phyloP scores from a whole-genome alignment of 1,140 invertebrate species.

The Caenorhabditis remanei region DNA sequence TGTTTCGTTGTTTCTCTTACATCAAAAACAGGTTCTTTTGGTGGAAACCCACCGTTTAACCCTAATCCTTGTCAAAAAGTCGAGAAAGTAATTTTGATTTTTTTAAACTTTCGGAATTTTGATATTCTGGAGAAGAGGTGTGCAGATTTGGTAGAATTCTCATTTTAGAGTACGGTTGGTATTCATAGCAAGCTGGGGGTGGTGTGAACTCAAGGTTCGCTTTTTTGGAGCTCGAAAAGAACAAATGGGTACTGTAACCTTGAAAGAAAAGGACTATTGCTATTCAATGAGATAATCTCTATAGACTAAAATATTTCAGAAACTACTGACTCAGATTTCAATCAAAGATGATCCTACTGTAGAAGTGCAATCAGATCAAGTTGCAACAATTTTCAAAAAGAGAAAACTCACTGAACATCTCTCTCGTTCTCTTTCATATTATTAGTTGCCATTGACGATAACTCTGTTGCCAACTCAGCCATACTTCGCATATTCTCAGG shows the following conservation, averaged over 20 bases:
- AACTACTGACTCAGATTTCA: too few relatives aligned
- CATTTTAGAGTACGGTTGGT: too few relatives aligned
- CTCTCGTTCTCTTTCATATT: constrained; percentile 59
- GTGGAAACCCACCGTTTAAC: not conserved
- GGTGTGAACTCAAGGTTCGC: too few relatives aligned
- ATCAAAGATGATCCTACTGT: too few relatives aligned
- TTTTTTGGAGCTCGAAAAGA: too few relatives aligned
- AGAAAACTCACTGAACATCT: constrained; percentile 51
- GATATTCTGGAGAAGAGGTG: not conserved
- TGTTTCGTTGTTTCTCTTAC: not conserved
- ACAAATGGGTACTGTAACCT: too few relatives aligned
- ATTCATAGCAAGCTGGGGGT: too few relatives aligned
- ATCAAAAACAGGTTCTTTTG: not conserved
- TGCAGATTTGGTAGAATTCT: too few relatives aligned
- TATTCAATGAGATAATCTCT: too few relatives aligned
- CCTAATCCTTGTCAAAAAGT: not conserved
- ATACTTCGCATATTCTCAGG: constrained; percentile 59
- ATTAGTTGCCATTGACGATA: constrained; percentile 48
- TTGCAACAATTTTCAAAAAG: not conserved
- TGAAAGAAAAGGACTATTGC: too few relatives aligned
- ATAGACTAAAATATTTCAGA: too few relatives aligned
- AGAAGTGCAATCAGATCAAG: not conserved
- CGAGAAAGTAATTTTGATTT: not conserved
- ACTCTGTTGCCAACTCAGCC: constrained; percentile 57
- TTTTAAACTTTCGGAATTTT: not conserved